Percentiles rank a stretch among this genome's conserved stretches.
phyloP scores from a whole-genome alignment of 2,113 vertebrate genomes.

The Vidua chalybeata region DNA sequence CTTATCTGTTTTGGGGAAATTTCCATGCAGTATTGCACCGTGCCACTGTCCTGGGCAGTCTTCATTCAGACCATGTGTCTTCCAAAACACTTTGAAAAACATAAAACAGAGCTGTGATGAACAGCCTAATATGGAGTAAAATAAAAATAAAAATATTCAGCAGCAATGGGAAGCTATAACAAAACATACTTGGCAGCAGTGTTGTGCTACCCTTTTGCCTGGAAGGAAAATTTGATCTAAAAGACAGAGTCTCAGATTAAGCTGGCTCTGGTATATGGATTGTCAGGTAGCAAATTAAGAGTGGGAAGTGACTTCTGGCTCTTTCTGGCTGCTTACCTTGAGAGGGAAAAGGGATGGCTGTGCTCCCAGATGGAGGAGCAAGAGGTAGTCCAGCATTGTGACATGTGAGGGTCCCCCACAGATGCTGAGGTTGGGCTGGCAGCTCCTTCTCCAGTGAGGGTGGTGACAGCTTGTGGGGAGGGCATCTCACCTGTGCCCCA shows the following conservation, averaged over 20 bases:
- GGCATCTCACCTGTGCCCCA: neutral
- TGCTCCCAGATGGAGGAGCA: constrained; percentile 3
- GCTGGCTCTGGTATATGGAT: neutral
- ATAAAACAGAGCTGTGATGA: neutral
- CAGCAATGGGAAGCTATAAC: neutral
- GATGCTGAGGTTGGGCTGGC: neutral
- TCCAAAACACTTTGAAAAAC: neutral
- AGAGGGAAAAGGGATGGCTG: neutral
- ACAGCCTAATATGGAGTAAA: neutral
- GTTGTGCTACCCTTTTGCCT: neutral
- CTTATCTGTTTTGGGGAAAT: neutral
- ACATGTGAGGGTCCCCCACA: neutral
- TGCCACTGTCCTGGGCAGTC: neutral
- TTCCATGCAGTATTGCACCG: neutral
- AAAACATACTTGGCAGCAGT: neutral
- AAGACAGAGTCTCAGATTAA: neutral
- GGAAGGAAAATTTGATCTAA: neutral
- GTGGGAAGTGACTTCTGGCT: neutral
- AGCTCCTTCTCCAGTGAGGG: neutral
- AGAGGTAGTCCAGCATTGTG: neutral
- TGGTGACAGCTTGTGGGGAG: neutral
- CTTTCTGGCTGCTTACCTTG: neutral
- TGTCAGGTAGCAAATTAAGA: constrained; percentile 22
- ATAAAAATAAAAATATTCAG: neutral
- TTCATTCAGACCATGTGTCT: neutral